Base-by-base conservation (phyloP, 2,888 invertebrate species). In the Megastigmus dorsalis region DNA sequence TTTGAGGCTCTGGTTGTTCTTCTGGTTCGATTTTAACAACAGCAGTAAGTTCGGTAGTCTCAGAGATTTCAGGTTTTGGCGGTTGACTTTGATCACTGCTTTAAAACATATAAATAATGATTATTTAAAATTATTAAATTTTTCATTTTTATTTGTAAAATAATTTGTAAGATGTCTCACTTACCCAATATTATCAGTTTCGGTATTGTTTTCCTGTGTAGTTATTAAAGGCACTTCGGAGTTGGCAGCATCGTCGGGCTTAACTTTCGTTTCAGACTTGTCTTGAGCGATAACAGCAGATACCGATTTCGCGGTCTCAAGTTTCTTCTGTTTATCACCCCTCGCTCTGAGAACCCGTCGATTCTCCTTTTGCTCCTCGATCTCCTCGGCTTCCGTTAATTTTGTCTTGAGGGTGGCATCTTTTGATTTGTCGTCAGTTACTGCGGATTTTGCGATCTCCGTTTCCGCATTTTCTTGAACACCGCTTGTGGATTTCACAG, bases 151-250 rank as follows among this genome's bases (percentile, higher is more conserved):
- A 3, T 15, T 3, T 15, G 3, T 30, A 48, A 50, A 36, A 18
- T 50, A 23, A 36, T 20, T n/a, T n/a, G 15, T 9, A 6, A n/a
- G 10, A 62, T 5, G 48, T 18, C 2, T 28, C 26, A n/a, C 45
- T 50, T 62, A 67, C 62, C 67, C 30, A 48, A 9, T 41, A 30
- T 36, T 52, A 23, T 10, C 26, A 10, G 43, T 36, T 6, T 59
- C 69, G 30, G n/a, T 13, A 1, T 48, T 63, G n/a, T 20, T 63
- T 13, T 71, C 57, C 30, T 69, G 43, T 9, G 54, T 26, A n/a
- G 20, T 36, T 41, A 18, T 45, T 45, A 62, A 73, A 76, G 76
- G 69, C 73, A 76, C 72, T 73, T 76, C 76, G 45, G 66, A 62
- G 4, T 36, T 69, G 60, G 60, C 55, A 65, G 73, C 66, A 65